These are phyloP conservation scores for Brienomyrus longianalis DNA, from an alignment of 2,113 vertebrate genomes.

Conservation along the genomic window DNA sequence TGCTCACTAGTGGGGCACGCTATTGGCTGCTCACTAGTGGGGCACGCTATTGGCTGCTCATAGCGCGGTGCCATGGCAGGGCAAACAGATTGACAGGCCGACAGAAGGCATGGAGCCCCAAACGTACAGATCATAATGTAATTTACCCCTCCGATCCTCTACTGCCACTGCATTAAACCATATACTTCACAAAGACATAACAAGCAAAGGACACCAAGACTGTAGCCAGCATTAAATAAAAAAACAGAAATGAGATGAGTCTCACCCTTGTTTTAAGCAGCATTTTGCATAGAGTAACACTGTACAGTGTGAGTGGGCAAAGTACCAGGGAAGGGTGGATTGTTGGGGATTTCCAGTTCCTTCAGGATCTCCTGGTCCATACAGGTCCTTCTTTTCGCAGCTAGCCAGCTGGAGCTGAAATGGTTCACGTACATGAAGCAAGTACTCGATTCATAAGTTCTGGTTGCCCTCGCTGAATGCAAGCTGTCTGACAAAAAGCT, in stretches of 20 bases:
- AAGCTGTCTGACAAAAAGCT: background rate
- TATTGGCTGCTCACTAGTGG: background rate
- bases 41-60: background rate
- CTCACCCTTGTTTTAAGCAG: background rate
- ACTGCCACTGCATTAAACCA: background rate
- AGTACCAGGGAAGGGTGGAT: background rate
- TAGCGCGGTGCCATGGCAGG: background rate
- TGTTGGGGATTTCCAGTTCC: background rate
- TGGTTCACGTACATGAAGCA: background rate
- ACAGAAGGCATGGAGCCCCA: background rate
- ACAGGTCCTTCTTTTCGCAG: background rate
- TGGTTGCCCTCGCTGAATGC: background rate
- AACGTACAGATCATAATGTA: background rate
- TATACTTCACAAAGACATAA: background rate
- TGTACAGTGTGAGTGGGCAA: background rate
- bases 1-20: background rate
- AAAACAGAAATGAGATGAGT: background rate
- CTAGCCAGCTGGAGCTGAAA: background rate
- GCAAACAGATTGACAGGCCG: constrained; percentile 25
- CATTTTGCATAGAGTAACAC: background rate
- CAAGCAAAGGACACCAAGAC: background rate
- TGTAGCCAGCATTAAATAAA: background rate
- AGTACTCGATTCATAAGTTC: background rate
- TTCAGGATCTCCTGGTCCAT: background rate
- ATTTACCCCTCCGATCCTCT: background rate